A percentile compares a stretch with the other conserved stretches of the same genome.
These are phyloP conservation scores for Ploceus nigricollis DNA, from an alignment of 2,113 vertebrate species.

Conservation along the genomic window DNA sequence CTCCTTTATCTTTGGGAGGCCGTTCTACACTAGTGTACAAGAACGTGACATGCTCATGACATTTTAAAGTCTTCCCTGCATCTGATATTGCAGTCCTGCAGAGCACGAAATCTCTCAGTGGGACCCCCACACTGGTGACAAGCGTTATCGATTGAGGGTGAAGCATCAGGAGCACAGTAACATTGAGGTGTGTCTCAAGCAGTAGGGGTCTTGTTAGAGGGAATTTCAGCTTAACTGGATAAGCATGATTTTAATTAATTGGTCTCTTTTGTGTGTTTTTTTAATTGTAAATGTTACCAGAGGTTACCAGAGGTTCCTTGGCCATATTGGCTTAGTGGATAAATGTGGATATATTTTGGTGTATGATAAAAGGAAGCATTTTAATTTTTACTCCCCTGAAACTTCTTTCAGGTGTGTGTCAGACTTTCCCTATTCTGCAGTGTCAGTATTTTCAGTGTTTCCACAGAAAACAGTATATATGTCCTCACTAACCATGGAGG, in stretches of 20 bases:
- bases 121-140: background rate
- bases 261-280: slow-evolving; percentile 1
- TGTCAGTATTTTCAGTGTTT: background rate
- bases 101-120: background rate
- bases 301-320: background rate
- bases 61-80: slow-evolving; percentile 72
- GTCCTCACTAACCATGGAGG: background rate
- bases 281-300: slow-evolving; percentile 4
- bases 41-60: slow-evolving; percentile 91
- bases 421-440: background rate
- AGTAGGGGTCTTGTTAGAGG: background rate
- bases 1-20: slow-evolving; percentile 92
- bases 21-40: slow-evolving; percentile 91
- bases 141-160: background rate
- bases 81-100: background rate
- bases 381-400: background rate
- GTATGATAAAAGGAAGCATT: background rate
- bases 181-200: background rate
- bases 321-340: background rate
- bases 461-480: background rate
- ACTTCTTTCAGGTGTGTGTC: background rate
- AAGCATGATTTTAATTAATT: background rate
- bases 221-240: background rate
- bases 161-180: background rate
- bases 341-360: slow-evolving; percentile 10